Conservation (phyloP, 2,797 vertebrate genomes). For the Enteromius argenteus region DNA sequence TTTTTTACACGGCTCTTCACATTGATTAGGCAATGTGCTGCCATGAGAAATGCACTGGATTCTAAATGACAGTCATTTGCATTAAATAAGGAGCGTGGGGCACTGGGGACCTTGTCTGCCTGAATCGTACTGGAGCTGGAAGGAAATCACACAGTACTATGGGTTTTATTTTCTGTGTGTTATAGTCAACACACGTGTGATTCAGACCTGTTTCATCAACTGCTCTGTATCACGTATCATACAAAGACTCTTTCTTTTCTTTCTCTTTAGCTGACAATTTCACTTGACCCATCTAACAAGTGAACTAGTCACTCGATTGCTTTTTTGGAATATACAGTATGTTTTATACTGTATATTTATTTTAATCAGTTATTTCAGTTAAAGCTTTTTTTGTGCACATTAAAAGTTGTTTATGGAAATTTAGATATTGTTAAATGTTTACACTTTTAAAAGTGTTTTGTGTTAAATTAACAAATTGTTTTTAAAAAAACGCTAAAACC, state of each 20-base stretch:
- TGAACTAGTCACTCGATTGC: background rate
- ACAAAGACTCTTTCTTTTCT: background rate
- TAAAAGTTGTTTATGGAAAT: background rate
- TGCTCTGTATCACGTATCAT: background rate
- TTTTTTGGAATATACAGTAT: background rate
- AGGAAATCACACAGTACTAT: conserved; percentile 57
- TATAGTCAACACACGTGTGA: conserved; percentile 22
- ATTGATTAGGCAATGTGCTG: conserved; percentile 99
- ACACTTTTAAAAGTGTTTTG: background rate
- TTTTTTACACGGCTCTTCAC: conserved; percentile 99
- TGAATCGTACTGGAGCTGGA: conserved; percentile 68
- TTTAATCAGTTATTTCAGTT: background rate
- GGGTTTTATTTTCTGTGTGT: conserved; percentile 23
- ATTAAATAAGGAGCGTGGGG: conserved; percentile 94
- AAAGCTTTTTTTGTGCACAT: no score
- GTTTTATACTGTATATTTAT: background rate
- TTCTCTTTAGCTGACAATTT: background rate
- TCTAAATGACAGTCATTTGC: conserved; percentile 99
- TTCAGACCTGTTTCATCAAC: conserved; percentile 1
- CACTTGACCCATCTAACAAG: background rate
- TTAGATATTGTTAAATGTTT: background rate
- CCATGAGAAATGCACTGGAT: conserved; percentile 91
- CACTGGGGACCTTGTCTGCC: conserved; percentile 70
- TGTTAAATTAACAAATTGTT: no score
- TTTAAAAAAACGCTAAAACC: background rate